phyloP scores from a whole-genome alignment of 2,888 invertebrate species.

The Stegophylla sp. region DNA sequence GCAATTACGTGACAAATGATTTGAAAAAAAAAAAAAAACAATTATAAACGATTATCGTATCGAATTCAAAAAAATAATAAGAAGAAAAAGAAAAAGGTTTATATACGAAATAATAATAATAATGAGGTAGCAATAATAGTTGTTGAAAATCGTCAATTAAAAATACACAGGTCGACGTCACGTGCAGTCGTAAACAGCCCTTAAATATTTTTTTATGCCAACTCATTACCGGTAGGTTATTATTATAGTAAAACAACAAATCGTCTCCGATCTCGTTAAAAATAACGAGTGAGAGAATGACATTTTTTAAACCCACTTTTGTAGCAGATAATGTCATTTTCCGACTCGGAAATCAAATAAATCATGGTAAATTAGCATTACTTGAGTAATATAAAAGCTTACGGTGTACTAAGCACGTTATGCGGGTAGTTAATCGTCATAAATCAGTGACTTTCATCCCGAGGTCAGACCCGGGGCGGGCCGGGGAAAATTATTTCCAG shows the following conservation, averaged over 20 bases:
- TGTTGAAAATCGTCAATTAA: constrained; percentile 29
- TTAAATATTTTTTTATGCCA: constrained; percentile 26
- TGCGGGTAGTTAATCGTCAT: no score
- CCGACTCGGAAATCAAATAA: no score
- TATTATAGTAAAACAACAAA: background rate
- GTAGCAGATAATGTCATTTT: background rate
- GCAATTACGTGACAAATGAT: constrained; percentile 29
- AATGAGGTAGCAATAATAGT: background rate
- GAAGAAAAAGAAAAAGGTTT: background rate
- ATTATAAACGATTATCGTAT: constrained; percentile 45
- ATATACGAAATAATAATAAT: background rate
- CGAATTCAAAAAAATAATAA: constrained; percentile 32
- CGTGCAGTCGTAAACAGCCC: constrained; percentile 5
- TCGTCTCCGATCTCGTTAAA: constrained; percentile 13
- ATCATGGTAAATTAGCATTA: no score
- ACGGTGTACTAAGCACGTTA: no score
- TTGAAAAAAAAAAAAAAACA: constrained; percentile 9
- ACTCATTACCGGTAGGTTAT: constrained; percentile 15
- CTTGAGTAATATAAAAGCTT: no score
- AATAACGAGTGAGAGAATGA: background rate
- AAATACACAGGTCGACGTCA: constrained; percentile 28
- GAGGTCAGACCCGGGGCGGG: no score
- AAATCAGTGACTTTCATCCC: no score
- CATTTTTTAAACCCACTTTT: background rate
- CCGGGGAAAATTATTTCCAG: no score